A percentile compares a stretch with the other conserved stretches of the same genome.
Conservation (phyloP, 2,113 vertebrate genomes). For the Gadus macrocephalus region DNA sequence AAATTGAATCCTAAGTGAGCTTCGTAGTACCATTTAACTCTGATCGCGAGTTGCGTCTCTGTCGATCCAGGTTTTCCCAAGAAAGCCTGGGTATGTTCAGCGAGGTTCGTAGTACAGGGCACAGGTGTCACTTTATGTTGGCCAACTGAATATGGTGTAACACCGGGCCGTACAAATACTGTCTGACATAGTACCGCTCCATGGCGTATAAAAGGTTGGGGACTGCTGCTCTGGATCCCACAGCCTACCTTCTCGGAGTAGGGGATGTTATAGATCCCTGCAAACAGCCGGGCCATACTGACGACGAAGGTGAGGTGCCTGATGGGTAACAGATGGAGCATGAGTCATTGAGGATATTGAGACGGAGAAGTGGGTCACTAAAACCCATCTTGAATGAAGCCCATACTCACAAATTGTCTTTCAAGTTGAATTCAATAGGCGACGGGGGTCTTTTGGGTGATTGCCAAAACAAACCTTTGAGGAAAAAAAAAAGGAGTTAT, state of each 20-base stretch:
- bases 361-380: neutral
- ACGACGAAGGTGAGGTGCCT: conserved; percentile 91
- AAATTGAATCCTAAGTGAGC: too few relatives aligned
- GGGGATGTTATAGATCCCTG: conserved; percentile 82
- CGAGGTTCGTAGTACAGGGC: too few relatives aligned
- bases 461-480: conserved; percentile 96
- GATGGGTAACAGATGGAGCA: conserved; percentile 33
- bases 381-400: neutral
- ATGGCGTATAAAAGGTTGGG: too few relatives aligned
- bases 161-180: too few relatives aligned
- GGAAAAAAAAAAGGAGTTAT: conserved; percentile 27
- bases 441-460: conserved; percentile 95
- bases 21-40: too few relatives aligned
- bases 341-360: neutral
- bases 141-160: too few relatives aligned
- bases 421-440: conserved; percentile 89
- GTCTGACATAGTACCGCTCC: too few relatives aligned
- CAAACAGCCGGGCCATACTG: conserved; percentile 87
- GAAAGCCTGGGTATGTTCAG: too few relatives aligned
- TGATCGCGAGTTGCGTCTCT: too few relatives aligned
- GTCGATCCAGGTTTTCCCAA: too few relatives aligned
- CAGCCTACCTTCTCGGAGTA: conserved; percentile 81
- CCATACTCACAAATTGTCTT: conserved; percentile 86
- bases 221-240: too few relatives aligned
- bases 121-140: too few relatives aligned